These are phyloP conservation scores for Chaetophractus vellerosus DNA, from an alignment of 2,797 vertebrate species.

Conservation along the genomic window DNA sequence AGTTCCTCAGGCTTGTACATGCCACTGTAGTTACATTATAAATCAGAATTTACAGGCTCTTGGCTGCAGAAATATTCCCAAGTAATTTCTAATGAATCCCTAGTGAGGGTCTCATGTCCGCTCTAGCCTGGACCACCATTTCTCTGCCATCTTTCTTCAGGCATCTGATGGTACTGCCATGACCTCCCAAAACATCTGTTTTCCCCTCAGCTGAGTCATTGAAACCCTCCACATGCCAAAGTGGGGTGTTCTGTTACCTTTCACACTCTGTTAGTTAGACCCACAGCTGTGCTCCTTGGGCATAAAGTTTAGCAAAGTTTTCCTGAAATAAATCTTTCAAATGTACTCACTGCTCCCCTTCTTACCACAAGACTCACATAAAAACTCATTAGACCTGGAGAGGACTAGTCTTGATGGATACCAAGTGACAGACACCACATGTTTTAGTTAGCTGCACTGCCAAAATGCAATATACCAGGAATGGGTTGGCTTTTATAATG, in stretches of 20 bases:
- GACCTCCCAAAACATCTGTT: not conserved
- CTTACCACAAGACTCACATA: not conserved
- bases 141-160: not conserved
- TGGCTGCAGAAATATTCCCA: constrained; percentile 28
- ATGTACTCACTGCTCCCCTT: not conserved
- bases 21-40: not conserved
- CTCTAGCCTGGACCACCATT: not conserved
- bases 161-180: not conserved
- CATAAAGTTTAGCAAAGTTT: constrained; percentile 51
- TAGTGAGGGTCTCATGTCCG: not conserved
- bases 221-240: not conserved
- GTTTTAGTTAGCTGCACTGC: too few species aligned
- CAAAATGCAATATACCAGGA: too few species aligned
- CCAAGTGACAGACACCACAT: not conserved
- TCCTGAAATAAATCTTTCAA: constrained; percentile 14
- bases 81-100: not conserved
- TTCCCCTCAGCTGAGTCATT: not conserved
- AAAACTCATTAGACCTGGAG: not conserved
- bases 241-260: not conserved
- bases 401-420: not conserved
- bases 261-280: not conserved
- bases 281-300: not conserved
- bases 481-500: too few species aligned
- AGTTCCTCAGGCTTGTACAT: constrained; percentile 8
- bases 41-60: constrained; percentile 18